A percentile compares a stretch with the other conserved stretches of the same genome.
These are phyloP conservation scores for Gambusia yucatana DNA, from an alignment of 2,797 vertebrate genomes.

Conservation along the genomic window DNA sequence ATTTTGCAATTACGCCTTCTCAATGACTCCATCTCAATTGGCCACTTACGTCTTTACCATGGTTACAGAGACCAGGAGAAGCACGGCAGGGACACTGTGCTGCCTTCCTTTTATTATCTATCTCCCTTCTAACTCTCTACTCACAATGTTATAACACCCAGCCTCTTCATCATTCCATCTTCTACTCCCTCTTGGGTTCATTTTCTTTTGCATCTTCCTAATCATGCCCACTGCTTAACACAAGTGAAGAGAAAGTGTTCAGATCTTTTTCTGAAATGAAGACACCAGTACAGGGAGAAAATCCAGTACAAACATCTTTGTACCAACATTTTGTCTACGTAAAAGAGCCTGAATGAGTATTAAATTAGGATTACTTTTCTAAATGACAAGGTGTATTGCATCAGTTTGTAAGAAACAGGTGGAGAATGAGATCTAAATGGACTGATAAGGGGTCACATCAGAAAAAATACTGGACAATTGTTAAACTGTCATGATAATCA, in stretches of 20 bases:
- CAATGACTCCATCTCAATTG: slow-evolving; percentile 54
- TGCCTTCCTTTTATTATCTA: slow-evolving; percentile 43
- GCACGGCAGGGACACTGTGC: slow-evolving; percentile 38
- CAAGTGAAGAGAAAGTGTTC: background rate
- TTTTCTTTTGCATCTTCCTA: slow-evolving; percentile 35
- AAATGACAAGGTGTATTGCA: background rate
- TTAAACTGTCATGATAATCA: background rate
- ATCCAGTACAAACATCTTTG: background rate
- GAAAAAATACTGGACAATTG: background rate
- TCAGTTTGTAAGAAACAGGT: background rate
- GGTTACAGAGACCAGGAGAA: slow-evolving; percentile 64
- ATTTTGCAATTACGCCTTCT: slow-evolving; percentile 64
- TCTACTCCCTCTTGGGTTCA: slow-evolving; percentile 37
- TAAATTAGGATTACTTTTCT: background rate
- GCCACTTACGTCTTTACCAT: slow-evolving; percentile 71
- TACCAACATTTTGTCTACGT: background rate
- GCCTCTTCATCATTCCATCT: slow-evolving; percentile 49
- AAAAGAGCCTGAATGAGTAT: background rate
- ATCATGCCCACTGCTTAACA: slow-evolving; percentile 9
- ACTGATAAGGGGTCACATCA: background rate
- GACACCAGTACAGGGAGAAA: background rate
- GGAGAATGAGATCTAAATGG: background rate
- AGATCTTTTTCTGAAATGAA: slow-evolving; percentile 6
- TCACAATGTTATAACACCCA: slow-evolving; percentile 48
- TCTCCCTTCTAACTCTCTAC: slow-evolving; percentile 39